Evolutionary conservation across 2,113 vertebrate species (phyloP).

Genomic region (Dryoscopus gambensis): DNA sequence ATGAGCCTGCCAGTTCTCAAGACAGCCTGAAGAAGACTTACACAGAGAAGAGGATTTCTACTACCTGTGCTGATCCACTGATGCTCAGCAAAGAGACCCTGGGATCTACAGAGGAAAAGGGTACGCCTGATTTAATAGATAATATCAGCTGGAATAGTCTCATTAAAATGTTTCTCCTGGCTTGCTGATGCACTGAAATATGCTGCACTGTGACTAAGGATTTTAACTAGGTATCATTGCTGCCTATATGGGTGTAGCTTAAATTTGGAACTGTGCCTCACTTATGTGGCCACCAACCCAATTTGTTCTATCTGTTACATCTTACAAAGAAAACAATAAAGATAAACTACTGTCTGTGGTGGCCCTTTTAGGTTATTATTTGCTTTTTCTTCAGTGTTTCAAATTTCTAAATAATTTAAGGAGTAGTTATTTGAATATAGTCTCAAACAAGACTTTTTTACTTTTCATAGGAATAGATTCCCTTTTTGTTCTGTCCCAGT

Average conservation of each 20-base stretch:
- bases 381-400: neutral
- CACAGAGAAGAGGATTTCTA: conserved; percentile 75
- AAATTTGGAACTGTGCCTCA: neutral
- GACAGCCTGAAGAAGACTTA: conserved; percentile 84
- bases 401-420: neutral
- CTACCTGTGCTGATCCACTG: conserved; percentile 66
- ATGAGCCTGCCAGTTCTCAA: conserved; percentile 85
- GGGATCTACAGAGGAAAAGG: conserved; percentile 77
- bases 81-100: conserved; percentile 74
- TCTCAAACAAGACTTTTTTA: neutral
- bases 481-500: neutral
- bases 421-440: neutral
- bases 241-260: neutral
- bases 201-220: neutral
- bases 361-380: neutral
- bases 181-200: neutral
- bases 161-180: neutral
- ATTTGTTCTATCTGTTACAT: neutral
- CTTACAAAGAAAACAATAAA: neutral
- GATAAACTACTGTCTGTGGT: neutral
- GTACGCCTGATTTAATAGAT: conserved; percentile 61
- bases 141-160: neutral
- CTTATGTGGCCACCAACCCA: neutral
- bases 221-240: neutral
- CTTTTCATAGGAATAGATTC: neutral